These are phyloP conservation scores for Poecilia picta DNA, from an alignment of 2,797 vertebrate genomes.

Conservation along the genomic window DNA sequence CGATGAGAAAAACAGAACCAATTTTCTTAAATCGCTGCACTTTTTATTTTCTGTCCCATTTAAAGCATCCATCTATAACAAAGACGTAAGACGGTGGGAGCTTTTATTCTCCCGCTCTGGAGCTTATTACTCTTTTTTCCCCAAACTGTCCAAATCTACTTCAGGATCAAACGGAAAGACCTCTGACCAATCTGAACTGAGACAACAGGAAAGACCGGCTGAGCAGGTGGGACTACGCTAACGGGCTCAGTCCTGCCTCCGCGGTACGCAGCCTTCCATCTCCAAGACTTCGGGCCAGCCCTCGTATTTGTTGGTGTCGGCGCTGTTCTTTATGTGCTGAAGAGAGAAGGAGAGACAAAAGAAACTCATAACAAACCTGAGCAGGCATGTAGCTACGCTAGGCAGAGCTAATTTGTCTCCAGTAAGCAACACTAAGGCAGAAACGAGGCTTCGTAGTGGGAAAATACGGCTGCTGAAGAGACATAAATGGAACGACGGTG, in stretches of 20 bases:
- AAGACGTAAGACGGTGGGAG: not conserved
- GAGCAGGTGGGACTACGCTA: not conserved
- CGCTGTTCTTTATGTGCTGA: slow-evolving; percentile 96
- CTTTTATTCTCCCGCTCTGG: not conserved
- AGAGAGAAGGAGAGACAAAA: slow-evolving; percentile 29
- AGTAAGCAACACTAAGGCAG: not conserved
- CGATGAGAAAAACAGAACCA: not conserved
- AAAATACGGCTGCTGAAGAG: not conserved
- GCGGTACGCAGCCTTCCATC: slow-evolving; percentile 97
- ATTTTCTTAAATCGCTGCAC: slow-evolving; percentile 22
- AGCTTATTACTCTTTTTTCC: not conserved
- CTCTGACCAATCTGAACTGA: not conserved
- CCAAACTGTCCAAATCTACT: not conserved
- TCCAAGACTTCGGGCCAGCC: slow-evolving; percentile 99
- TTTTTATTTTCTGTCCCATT: not conserved
- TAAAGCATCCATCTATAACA: not conserved
- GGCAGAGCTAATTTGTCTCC: not conserved
- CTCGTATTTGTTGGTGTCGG: slow-evolving; percentile 96
- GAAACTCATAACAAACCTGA: not conserved
- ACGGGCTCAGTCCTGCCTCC: slow-evolving; percentile 82
- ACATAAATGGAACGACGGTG: not conserved
- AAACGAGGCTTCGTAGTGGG: not conserved
- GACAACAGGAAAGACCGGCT: not conserved
- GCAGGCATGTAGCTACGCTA: not conserved
- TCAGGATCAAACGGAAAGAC: not conserved